Evolutionary conservation across 2,888 invertebrate species (phyloP), one percentile per base, ranked within the genome.

Genomic region (Hemicrepidius hirtus): DNA sequence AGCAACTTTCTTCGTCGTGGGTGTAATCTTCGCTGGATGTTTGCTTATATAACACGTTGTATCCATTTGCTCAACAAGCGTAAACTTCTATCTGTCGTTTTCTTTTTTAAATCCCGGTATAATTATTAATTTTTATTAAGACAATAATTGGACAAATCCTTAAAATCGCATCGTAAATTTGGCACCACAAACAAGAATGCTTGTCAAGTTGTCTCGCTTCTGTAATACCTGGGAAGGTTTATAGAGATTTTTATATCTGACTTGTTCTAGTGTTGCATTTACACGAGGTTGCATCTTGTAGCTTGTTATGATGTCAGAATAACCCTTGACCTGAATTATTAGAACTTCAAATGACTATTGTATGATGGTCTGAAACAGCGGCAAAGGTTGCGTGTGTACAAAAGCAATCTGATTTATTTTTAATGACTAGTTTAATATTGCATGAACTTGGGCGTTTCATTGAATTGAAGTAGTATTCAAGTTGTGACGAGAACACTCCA

Each of bases 11-110:
- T 10, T 16, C 18, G 12, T 32, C 53, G 53, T 53, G 28, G 53
- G 53, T 53, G 53, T 53, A 44, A 53, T 53, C 53, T 53, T 32
- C 24, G 53, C 28, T 53, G 53, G 53, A 53, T 53, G 53, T 53
- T 53, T 53, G 21, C 53, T 53, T 28, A 53, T 21, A 28, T 28
- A 28, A 53, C 53, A 53, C 5, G 28, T 24, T 53, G 53, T 53
- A 53, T 28, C 28, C 53, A 53, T 53, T 53, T 53, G 53, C 53
- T 28, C 13, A 28, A 53, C 53, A 53, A 53, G 24, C 13, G 13
- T 13, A 28, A 13, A 20, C 21, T 28, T 0, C n/a, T 3, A 12
- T 53, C 28, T 28, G 24, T 7, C 13, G 13, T n/a, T 53, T 53
- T 21, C n/a, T 53, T n/a, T 32, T 13, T 21, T 21, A n/a, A 13